Evolutionary conservation across 2,888 invertebrate species (phyloP).

Genomic region (Chrysotoxum bicinctum): DNA sequence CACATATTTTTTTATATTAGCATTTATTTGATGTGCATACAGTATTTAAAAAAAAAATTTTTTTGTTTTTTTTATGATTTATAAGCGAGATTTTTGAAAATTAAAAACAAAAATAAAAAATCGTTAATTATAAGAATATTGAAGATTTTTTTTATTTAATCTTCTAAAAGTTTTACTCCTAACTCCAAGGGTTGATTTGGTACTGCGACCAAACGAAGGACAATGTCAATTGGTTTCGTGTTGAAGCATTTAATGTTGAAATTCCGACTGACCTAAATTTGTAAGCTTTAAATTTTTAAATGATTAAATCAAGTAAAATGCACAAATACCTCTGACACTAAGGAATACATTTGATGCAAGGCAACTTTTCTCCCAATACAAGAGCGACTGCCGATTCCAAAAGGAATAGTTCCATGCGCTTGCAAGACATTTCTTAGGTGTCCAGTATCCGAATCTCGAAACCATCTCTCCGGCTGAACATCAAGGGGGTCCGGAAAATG

Average conservation of each 20-base stretch:
- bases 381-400: constrained; percentile 91
- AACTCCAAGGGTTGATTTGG: constrained; percentile 81
- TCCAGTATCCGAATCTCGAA: constrained; percentile 80
- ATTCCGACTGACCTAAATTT: constrained; percentile 81
- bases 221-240: constrained; percentile 82
- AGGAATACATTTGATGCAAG: constrained; percentile 87
- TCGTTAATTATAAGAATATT: not conserved
- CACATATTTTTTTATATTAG: constrained; percentile 77
- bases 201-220: constrained; percentile 85
- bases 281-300: not conserved
- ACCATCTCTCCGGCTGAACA: constrained; percentile 91
- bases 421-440: constrained; percentile 83
- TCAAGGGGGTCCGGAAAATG: constrained; percentile 87
- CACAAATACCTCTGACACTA: constrained; percentile 85
- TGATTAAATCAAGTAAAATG: not conserved
- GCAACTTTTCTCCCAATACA: constrained; percentile 93
- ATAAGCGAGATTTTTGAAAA: constrained; percentile 16
- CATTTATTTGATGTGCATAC: constrained; percentile 75
- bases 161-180: constrained; percentile 70
- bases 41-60: constrained; percentile 3
- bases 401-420: constrained; percentile 89
- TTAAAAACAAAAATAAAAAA: not conserved
- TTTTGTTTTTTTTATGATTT: constrained; percentile 43
- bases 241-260: constrained; percentile 83
- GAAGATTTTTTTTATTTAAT: not conserved